These are phyloP conservation scores for Lagodon rhomboides DNA, from an alignment of 2,797 vertebrate species.

Conservation along the genomic window DNA sequence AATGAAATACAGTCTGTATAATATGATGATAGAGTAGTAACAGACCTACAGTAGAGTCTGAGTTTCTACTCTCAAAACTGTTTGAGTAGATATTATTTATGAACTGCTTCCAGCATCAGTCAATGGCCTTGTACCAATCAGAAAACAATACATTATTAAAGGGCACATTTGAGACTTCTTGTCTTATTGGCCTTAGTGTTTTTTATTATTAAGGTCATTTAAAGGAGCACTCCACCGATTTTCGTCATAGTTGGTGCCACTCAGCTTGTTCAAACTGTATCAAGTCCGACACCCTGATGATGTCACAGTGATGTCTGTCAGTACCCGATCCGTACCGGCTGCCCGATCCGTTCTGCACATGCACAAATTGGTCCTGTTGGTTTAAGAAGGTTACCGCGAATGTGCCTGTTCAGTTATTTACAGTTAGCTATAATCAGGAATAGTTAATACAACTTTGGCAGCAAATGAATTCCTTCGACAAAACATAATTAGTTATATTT, in stretches of 20 bases:
- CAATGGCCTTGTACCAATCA: constrained; percentile 42
- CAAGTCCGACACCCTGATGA: neutral
- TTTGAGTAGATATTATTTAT: constrained; percentile 55
- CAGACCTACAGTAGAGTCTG: constrained; percentile 39
- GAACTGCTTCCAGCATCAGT: constrained; percentile 49
- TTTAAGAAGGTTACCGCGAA: too few relatives aligned
- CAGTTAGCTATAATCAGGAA: too few relatives aligned
- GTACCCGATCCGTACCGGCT: too few relatives aligned
- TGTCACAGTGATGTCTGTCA: constrained; percentile 1
- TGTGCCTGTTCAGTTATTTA: too few relatives aligned
- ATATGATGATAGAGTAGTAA: constrained; percentile 31
- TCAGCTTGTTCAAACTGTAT: constrained; percentile 1
- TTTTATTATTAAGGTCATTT: constrained; percentile 2
- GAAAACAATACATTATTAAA: constrained; percentile 35
- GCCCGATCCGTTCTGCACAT: too few relatives aligned
- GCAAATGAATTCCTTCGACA: too few relatives aligned
- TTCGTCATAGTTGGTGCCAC: neutral
- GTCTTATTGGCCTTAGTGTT: constrained; percentile 22
- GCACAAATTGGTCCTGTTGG: too few relatives aligned
- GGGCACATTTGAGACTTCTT: constrained; percentile 38
- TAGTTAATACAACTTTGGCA: too few relatives aligned
- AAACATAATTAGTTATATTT: too few relatives aligned
- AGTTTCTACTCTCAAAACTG: constrained; percentile 43
- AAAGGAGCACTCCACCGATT: constrained; percentile 19
- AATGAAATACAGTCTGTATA: constrained; percentile 45